Evolutionary conservation across 2,113 vertebrate species (phyloP).

Genomic region (Eulacestoma nigropectus): DNA sequence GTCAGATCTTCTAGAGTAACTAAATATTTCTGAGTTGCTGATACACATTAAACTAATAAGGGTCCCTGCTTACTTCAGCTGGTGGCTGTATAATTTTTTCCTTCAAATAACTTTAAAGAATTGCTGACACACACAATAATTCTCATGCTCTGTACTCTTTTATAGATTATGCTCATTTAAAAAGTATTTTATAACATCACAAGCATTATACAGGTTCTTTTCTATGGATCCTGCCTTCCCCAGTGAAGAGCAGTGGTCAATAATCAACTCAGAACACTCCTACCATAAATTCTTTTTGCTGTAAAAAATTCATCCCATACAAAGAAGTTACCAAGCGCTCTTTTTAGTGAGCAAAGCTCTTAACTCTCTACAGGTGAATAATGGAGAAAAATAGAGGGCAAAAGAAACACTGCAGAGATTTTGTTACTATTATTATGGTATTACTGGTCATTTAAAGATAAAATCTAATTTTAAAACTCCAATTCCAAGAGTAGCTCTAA

Average conservation of each 20-base stretch:
- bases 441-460: neutral
- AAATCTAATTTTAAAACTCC: neutral
- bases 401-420: neutral
- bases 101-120: neutral
- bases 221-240: neutral
- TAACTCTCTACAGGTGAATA: neutral
- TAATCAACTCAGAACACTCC: neutral
- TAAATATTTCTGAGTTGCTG: neutral
- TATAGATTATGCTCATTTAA: neutral
- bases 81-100: neutral
- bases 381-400: neutral
- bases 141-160: neutral
- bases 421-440: neutral
- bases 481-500: neutral
- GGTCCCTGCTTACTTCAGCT: neutral
- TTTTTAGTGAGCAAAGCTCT: neutral
- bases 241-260: neutral
- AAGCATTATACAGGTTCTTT: neutral
- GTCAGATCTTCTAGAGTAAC: neutral
- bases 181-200: neutral
- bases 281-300: neutral
- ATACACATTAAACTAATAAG: neutral
- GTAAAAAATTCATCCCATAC: neutral
- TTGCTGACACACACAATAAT: neutral
- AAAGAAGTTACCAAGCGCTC: neutral